Base-by-base conservation (phyloP, 2,113 vertebrate genomes). In the Urocitellus parryii region DNA sequence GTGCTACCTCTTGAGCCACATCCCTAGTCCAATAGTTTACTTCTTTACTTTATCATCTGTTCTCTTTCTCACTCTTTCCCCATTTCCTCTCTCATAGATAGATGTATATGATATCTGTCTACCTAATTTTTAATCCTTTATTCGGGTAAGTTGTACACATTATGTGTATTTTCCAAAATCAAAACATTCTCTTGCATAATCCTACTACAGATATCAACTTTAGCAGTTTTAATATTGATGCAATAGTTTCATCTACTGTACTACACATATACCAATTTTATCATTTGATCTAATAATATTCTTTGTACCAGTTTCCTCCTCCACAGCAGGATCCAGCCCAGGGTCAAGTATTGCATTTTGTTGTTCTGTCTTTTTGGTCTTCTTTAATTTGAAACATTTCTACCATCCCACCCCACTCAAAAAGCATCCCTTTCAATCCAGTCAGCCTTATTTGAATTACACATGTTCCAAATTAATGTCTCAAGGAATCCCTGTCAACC, bases 351-450 rank as follows among this genome's bases (percentile, higher is more conserved):
- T 58, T 76, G 65, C 2, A 65, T 48, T 79, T 83, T 51, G 56
- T 16, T 94, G 24, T 88, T 56, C n/a, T 12, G 2, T 77, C 58
- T 90, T 77, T 88, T 89, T 81, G 13, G 5, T 63, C 39, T 94
- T 42, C 63, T 92, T 79, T 93, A 45, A 80, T 73, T 67, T 88
- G 16, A 8, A 89, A 92, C 32, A 85, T 85, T 70, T 82, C 14
- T 11, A 67, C 37, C 16, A 17, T 34, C 13, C 67, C 65, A 68
- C 29, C 32, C 65, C 34, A n/a, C 29, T 32, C 32, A 82, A 63
- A 72, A 29, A 48, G 39, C 32, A 77, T 58, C 42, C 45, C 34
- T 79, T 61, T 95, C 82, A 24, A 95, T 88, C 94, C 27, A 79
- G 24, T 24, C 29, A 77, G 14, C 67, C 82, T 93, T 56, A 91